Evolutionary conservation across 2,113 vertebrate genomes (phyloP), one percentile per base, ranked within the genome.

Genomic region (Diadophis punctatus): DNA sequence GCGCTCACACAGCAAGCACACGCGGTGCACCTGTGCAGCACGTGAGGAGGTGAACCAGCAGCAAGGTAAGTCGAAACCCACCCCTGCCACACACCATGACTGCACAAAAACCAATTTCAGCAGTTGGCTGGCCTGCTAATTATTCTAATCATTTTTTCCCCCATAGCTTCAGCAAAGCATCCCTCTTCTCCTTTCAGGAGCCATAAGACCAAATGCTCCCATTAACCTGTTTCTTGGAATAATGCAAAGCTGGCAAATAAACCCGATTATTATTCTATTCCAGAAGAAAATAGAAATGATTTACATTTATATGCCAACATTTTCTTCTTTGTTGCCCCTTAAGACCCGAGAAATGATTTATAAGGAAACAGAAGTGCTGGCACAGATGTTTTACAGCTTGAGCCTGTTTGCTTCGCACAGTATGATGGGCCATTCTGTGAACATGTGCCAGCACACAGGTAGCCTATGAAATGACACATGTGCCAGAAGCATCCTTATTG

Each of bases 331-430:
- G 92, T 96, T 97, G 95, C 85, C 95, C 94, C 96, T 96, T 87
- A 97, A 97, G 96, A 97, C 96, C 95, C 95, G 60, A 91, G 91
- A 91, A 93, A 94, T 96, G 96, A 98, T 97, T 97, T 97, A 97
- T 95, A 97, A 96, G 93, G 94, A 96, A 92, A 93, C 86, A 94
- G 93, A 97, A 95, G 74, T 93, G 92, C 95, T 96, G 97, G 95
- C 95, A 94, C 96, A 96, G 96, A 96, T 96, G 96, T 96, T 95
- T 16, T 0, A 91, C 46, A 95, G 94, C 90, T 96, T 96, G 95
- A 93, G 96, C 92, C 27, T 87, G 95, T 96, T 95, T 94, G 91
- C 94, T 6, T 20, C 48, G 94, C 94, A 46, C 95, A 96, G 95
- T 56, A 0, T 91, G 96, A 95, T n/a, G 87, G 91, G n/a, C 51